Conservation (phyloP, 2,797 vertebrate genomes). For the Xyrichtys novacula region DNA sequence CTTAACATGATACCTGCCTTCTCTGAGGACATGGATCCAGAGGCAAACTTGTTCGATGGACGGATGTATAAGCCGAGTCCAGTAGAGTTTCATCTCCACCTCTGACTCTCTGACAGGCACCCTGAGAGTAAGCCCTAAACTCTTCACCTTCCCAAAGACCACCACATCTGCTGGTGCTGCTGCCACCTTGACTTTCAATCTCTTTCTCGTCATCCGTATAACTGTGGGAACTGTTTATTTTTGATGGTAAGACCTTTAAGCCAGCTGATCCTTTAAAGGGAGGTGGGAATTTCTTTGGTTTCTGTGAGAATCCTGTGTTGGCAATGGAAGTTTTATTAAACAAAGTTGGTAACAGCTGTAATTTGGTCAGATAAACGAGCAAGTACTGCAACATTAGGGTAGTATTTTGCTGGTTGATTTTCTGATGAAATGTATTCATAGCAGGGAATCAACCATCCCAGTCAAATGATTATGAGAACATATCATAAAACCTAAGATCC, state of each 20-base stretch:
- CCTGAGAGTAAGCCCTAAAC: conserved; percentile 55
- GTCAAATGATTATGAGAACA: conserved; percentile 12
- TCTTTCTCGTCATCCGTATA: conserved; percentile 45
- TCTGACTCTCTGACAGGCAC: conserved; percentile 44
- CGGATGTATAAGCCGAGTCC: conserved; percentile 42
- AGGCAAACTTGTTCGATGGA: conserved; percentile 46
- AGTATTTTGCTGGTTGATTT: neutral
- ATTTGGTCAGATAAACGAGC: neutral
- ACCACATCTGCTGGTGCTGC: conserved; percentile 26
- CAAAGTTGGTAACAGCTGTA: conserved; percentile 5
- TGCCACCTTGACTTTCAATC: conserved; percentile 30
- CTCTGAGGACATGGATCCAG: conserved; percentile 60
- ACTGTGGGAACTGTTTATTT: conserved; percentile 30
- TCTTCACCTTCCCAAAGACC: conserved; percentile 58
- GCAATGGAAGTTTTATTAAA: conserved; percentile 21
- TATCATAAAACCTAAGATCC: conserved; percentile 25
- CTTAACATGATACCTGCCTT: conserved; percentile 70
- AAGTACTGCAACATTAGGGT: neutral
- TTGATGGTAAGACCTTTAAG: conserved; percentile 38
- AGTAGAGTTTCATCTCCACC: conserved; percentile 61
- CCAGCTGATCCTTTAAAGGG: conserved; percentile 51
- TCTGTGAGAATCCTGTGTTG: conserved; percentile 74
- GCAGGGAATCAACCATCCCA: neutral
- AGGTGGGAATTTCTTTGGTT: conserved; percentile 51
- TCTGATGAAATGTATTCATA: neutral